These are phyloP conservation scores for Brienomyrus longianalis DNA, from an alignment of 2,113 vertebrate genomes.

Conservation along the genomic window DNA sequence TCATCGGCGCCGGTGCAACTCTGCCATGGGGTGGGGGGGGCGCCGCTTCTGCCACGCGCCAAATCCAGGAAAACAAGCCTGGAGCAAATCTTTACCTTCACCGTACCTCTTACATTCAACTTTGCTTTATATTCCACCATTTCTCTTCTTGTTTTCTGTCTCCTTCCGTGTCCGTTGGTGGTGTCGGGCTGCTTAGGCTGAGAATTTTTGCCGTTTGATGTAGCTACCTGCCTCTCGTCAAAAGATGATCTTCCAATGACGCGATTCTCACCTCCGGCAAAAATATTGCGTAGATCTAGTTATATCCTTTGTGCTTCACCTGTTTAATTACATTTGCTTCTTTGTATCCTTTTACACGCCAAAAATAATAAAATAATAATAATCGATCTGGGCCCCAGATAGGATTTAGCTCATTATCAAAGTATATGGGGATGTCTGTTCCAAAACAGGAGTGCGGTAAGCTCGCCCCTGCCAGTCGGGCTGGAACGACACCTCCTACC, in stretches of 20 bases:
- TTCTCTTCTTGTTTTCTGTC: not conserved
- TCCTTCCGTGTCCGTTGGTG: not conserved
- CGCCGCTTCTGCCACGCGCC: constrained; percentile 15
- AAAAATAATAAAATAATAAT: not conserved
- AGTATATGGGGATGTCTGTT: not conserved
- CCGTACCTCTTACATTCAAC: not conserved
- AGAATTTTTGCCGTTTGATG: not conserved
- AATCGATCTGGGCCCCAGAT: not conserved
- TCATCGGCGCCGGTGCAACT: constrained; percentile 64
- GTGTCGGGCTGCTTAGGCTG: not conserved
- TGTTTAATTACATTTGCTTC: not conserved
- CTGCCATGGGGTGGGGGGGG: constrained; percentile 49
- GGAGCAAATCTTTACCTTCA: not conserved
- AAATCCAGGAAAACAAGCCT: not conserved
- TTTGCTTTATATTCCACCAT: not conserved
- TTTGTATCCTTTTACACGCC: not conserved
- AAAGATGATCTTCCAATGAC: not conserved
- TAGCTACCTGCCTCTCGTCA: not conserved
- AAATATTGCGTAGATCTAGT: not conserved
- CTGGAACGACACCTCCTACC: not conserved
- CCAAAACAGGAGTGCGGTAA: not conserved
- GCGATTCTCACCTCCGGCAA: not conserved
- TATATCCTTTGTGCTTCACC: not conserved
- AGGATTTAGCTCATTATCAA: not conserved
- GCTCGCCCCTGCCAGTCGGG: not conserved